Evolutionary conservation across 2,797 vertebrate species (phyloP).

Genomic region (Clarias fuscus): DNA sequence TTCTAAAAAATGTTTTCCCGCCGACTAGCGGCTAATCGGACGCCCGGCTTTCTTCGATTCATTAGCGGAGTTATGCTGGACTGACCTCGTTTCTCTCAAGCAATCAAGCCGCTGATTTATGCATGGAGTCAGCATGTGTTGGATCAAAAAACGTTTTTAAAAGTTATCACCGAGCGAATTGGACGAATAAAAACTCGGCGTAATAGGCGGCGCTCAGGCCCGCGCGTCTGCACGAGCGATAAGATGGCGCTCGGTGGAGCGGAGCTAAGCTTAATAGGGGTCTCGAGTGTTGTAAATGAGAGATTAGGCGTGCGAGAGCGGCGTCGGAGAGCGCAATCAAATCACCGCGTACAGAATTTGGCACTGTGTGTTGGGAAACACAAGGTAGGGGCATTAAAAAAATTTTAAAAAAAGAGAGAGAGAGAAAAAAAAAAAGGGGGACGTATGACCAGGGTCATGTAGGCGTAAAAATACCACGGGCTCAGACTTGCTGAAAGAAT

Average conservation of each 20-base stretch:
- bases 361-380: background rate
- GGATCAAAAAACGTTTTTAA: slow-evolving; percentile 32
- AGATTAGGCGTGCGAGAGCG: slow-evolving; percentile 55
- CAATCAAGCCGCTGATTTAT: slow-evolving; percentile 63
- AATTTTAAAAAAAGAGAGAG: background rate
- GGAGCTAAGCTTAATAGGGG: slow-evolving; percentile 59
- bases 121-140: slow-evolving; percentile 44
- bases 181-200: slow-evolving; percentile 34
- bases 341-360: slow-evolving; percentile 7
- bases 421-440: background rate
- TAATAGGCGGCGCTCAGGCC: background rate
- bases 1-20: slow-evolving; percentile 10
- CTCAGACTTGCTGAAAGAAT: background rate
- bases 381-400: background rate
- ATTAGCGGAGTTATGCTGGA: slow-evolving; percentile 40
- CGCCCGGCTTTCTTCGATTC: slow-evolving; percentile 42
- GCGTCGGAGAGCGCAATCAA: slow-evolving; percentile 11
- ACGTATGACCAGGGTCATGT: background rate
- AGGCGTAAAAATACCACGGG: background rate
- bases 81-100: slow-evolving; percentile 43
- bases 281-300: slow-evolving; percentile 58
- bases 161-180: slow-evolving; percentile 45
- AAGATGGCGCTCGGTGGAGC: slow-evolving; percentile 53
- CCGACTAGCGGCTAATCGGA: slow-evolving; percentile 45
- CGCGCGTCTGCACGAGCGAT: slow-evolving; percentile 58